Conservation (phyloP, 92 coral and sea anemone genomes). For the Scolanthus callimorphus region DNA sequence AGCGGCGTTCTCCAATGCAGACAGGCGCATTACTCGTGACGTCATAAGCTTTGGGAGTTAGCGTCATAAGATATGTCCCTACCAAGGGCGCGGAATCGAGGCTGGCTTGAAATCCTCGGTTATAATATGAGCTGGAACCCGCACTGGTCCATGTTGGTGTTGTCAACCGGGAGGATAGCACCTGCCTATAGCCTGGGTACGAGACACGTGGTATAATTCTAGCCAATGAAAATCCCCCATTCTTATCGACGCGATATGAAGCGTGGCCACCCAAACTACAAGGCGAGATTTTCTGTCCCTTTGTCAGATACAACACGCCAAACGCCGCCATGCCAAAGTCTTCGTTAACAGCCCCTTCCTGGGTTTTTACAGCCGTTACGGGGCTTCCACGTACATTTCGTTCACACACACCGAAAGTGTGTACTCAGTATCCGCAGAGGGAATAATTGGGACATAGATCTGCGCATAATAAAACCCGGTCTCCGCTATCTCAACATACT, state of each 20-base stretch:
- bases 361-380: slow-evolving; percentile 14
- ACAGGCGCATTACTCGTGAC: slow-evolving; percentile 6
- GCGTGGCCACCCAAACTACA: not conserved
- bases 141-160: slow-evolving; percentile 8
- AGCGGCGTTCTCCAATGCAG: slow-evolving; percentile 34
- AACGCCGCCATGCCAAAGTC: slow-evolving; percentile 26
- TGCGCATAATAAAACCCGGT: not conserved
- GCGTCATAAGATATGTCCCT: slow-evolving; percentile 40
- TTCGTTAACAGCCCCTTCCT: not conserved
- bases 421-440: not conserved
- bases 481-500: not conserved
- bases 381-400: not conserved
- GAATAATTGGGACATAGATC: not conserved
- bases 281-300: slow-evolving; percentile 18
- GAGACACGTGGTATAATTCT: slow-evolving; percentile 20
- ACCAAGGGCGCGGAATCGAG: slow-evolving; percentile 1
- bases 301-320: slow-evolving; percentile 38
- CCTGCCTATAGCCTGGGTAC: slow-evolving; percentile 42
- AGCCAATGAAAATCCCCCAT: slow-evolving; percentile 24
- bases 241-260: rapidly evolving
- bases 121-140: slow-evolving; percentile 12
- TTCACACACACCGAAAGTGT: slow-evolving; percentile 15
- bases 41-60: slow-evolving; percentile 10
- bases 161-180: not conserved
- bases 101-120: slow-evolving; percentile 8